Evolutionary conservation across 2,888 invertebrate genomes (phyloP), one percentile per base, ranked within the genome.

Genomic region (Troilus luridus): DNA sequence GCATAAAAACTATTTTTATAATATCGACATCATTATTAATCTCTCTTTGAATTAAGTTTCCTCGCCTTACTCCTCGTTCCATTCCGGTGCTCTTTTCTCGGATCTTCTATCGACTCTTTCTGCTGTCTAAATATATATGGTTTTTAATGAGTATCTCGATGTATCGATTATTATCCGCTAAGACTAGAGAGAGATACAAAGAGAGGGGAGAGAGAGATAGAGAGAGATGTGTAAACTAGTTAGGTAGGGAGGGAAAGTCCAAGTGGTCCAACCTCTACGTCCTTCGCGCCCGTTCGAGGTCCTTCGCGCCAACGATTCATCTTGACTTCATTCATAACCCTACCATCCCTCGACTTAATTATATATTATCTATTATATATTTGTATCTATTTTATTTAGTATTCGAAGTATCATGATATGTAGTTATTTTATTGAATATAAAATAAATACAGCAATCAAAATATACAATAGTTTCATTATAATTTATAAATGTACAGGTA

Each of bases 241-340:
- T 90, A 90, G 24, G 90, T 77, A 58, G 90, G 77, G 17, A 90
- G 90, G 72, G 90, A 72, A 77, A 77, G 90, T 77, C 24, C 19
- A 72, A 77, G 72, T 21, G 58, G 85, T 19, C 54, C 54, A 58
- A 85, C 85, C 59, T 72, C 67, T 90, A 14, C 90, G 90, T 77
- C 90, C 90, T 90, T 90, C 90, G 54, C 19, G 54, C 10, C 67
- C 12, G 12, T n/a, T 90, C 72, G 90, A 90, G 90, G 90, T 77
- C n/a, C n/a, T n/a, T n/a, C 90, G 90, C 54, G 24, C 11, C 58
- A 67, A 54, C 72, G 89, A 64, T 62, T 62, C 89, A 89, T 62
- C 89, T 89, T 85, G 11, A 24, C 56, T 62, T 58, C 90, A 90
- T 67, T 89, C 64, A 85, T 85, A 85, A 85, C 85, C 56, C n/a